Conservation (phyloP, 2,888 invertebrate species). For the Rhorus exstirpatorius region DNA sequence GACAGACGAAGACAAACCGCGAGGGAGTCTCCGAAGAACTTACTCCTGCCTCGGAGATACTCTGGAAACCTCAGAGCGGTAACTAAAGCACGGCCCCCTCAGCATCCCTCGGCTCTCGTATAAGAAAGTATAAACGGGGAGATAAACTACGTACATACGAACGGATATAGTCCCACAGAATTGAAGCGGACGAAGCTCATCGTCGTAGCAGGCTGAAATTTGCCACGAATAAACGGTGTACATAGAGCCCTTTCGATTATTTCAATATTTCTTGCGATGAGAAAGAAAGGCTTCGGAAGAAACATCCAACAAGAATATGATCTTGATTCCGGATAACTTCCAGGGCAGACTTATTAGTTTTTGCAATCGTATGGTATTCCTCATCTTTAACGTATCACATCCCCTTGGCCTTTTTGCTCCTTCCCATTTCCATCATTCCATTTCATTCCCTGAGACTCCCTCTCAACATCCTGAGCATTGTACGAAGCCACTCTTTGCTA, state of each 20-base stretch:
- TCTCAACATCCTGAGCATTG: no score
- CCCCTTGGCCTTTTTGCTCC: no score
- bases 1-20: no score
- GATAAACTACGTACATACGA: no score
- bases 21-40: conserved; percentile 16
- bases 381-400: no score
- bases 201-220: conserved; percentile 12
- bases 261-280: background rate
- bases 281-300: conserved; percentile 7
- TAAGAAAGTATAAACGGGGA: conserved; percentile 43
- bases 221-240: conserved; percentile 23
- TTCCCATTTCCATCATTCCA: no score
- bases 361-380: no score
- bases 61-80: conserved; percentile 13
- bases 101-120: conserved; percentile 24
- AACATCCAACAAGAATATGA: conserved; percentile 1
- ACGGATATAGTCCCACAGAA: no score
- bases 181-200: conserved; percentile 18
- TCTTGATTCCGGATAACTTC: no score
- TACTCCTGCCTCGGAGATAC: conserved; percentile 1
- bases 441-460: no score
- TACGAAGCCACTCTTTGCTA: no score
- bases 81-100: conserved; percentile 15
- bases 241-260: conserved; percentile 27
- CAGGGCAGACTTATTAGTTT: no score